Base-by-base conservation (phyloP, 1,140 invertebrate genomes). In the Homalodisca vitripennis region DNA sequence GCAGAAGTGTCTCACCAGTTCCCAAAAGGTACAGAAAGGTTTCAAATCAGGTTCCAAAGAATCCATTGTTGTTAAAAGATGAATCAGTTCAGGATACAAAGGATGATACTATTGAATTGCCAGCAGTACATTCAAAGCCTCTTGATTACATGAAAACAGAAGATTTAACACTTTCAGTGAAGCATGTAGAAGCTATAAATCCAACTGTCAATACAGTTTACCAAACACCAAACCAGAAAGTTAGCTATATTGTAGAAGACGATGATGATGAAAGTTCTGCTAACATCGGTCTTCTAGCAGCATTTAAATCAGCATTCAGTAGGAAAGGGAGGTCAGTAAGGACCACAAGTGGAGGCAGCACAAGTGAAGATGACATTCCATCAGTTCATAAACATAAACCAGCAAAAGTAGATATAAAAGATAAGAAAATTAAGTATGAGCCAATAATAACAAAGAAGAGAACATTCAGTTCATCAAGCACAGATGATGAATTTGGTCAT, bases 331-430 rank as follows among this genome's bases (percentile, higher is more conserved):
- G 13, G 10, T 22, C 12, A 29, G 14, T 6, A 6, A 60, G 26
- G 26, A 27, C 14, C n/a, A 27, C 3, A 26, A 60, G 55, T 60
- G 55, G 55, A 60, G 55, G 55, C 22, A 60, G 55, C 55, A 60
- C 26, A 13, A 29, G 55, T 6, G 55, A 60, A 6, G 55, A 60
- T 27, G 55, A 60, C 6, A 29, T 60, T 27, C 55, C 55, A 2
- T 60, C 55, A 22, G 55, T 60, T n/a, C 55, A 60, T 26, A 60
- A 29, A 60, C 24, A 13, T 13, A 26, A 24, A 29, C 22, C 55
- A 10, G 29, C 14, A 27, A 6, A 60, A 30, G 29, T 60, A 27
- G 22, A 27, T 12, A 13, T 27, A 26, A 30, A 60, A 60, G 55
- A 24, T 29, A 60, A 60, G 26, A 60, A 60, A n/a, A 27, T 60